Evolutionary conservation across 2,113 vertebrate species (phyloP), one percentile per base, ranked within the genome.

Genomic region (Archilochus colubris): DNA sequence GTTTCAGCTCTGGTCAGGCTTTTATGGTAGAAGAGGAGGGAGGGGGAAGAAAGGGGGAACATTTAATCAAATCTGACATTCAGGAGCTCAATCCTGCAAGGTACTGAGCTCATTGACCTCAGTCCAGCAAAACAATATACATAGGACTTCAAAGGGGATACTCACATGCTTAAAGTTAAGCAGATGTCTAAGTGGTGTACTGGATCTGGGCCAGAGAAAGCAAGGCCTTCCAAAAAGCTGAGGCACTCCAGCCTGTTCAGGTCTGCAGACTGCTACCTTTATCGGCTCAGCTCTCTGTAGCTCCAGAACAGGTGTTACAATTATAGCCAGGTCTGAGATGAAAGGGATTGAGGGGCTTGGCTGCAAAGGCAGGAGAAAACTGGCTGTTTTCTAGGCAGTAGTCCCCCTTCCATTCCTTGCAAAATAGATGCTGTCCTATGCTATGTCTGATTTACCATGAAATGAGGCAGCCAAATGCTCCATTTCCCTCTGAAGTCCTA

Each of bases 91-190:
- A 81, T 95, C 73, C 94, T 96, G 95, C 93, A 95, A 93, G 91
- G 95, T 95, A 95, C 94, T 94, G 96, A 95, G 95, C 90, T 91
- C 88, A 90, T 78, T 95, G 96, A 95, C 95, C 95, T 95, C 91
- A 79, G 88, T 67, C 86, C 91, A 75, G 82, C 82, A 93, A 95
- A 96, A 95, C 95, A 94, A 89, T 84, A 93, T 94, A 96, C 92
- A 84, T 72, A 61, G 64, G 82, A 97, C 95, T 97, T 97, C 96
- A 97, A 93, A 96, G 95, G 86, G 82, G 93, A 78, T 96, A 88
- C 90, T 95, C 94, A 95, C 91, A 94, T 94, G 95, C 94, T 95
- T 97, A 96, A 97, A 93, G 89, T 96, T 95, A 96, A 96, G 94
- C 90, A 95, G 91, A 95, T 95, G 90, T 93, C 85, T 94, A 96